Evolutionary conservation across 2,888 invertebrate species (phyloP).

Genomic region (Caenorhabditis afra): DNA sequence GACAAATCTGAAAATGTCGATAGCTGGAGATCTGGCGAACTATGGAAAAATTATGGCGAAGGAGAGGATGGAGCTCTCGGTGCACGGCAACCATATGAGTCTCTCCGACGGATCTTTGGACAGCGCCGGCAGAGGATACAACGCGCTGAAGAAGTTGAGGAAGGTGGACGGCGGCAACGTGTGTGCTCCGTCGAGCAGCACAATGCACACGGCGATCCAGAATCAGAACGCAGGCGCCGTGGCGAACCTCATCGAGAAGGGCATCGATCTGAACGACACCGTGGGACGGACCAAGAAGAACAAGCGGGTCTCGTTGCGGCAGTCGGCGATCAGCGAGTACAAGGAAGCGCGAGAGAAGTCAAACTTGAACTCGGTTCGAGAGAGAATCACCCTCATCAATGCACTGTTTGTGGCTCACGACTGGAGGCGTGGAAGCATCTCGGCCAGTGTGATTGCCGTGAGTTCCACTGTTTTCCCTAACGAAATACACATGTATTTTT

Average conservation of each 20-base stretch:
- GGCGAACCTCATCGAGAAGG: conserved; percentile 68
- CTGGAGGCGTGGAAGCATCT: conserved; percentile 63
- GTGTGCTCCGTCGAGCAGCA: conserved; percentile 62
- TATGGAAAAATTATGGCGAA: conserved; percentile 67
- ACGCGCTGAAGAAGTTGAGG: conserved; percentile 64
- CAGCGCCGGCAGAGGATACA: conserved; percentile 69
- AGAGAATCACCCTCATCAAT: conserved; percentile 67
- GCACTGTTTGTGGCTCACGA: conserved; percentile 69
- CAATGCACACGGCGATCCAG: conserved; percentile 62
- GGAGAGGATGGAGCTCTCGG: conserved; percentile 57
- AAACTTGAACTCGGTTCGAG: conserved; percentile 60
- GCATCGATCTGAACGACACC: conserved; percentile 69
- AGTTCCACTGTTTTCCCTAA: too few relatives aligned
- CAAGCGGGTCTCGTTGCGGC: conserved; percentile 60
- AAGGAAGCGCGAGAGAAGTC: conserved; percentile 64
- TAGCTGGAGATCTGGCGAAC: conserved; percentile 67
- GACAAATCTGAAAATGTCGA: conserved; percentile 46
- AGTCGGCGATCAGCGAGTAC: conserved; percentile 65
- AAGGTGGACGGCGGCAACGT: conserved; percentile 52
- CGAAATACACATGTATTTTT: too few relatives aligned
- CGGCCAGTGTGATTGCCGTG: conserved; percentile 33
- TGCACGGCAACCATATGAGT: conserved; percentile 61
- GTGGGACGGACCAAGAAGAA: conserved; percentile 24
- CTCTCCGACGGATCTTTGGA: conserved; percentile 68
- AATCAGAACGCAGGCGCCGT: conserved; percentile 64